A percentile compares a stretch with the other conserved stretches of the same genome.
These are phyloP conservation scores for Ectemnius lituratus DNA, from an alignment of 2,888 invertebrate species.

Conservation along the genomic window DNA sequence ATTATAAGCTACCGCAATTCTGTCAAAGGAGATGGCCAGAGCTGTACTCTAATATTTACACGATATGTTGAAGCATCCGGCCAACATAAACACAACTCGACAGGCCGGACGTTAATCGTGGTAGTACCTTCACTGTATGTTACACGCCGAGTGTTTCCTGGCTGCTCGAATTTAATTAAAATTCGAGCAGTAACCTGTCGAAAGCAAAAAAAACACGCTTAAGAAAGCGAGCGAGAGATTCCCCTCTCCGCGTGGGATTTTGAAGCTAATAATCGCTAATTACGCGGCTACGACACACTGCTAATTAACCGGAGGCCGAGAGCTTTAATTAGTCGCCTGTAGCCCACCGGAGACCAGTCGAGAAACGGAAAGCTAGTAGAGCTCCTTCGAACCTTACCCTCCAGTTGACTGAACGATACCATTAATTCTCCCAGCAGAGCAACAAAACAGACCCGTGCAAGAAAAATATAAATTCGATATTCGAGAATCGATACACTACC, in stretches of 20 bases:
- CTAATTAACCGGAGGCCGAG: slow-evolving; percentile 55
- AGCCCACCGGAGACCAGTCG: slow-evolving; percentile 26
- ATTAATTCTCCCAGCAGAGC: no score
- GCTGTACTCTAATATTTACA: neutral
- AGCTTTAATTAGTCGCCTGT: slow-evolving; percentile 60
- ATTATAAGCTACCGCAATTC: slow-evolving; percentile 10
- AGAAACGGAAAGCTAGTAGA: slow-evolving; percentile 38
- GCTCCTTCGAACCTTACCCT: no score
- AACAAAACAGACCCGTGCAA: no score
- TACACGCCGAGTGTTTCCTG: neutral
- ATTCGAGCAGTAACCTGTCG: slow-evolving; percentile 26
- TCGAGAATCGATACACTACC: no score
- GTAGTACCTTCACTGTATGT: neutral
- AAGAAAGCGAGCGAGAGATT: slow-evolving; percentile 36
- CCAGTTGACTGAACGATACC: no score
- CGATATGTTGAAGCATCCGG: slow-evolving; percentile 1
- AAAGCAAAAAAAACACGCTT: slow-evolving; percentile 7
- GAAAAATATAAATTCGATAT: neutral
- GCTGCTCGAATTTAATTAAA: slow-evolving; percentile 57
- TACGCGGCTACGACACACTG: slow-evolving; percentile 59
- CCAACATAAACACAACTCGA: slow-evolving; percentile 5
- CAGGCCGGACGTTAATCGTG: slow-evolving; percentile 26
- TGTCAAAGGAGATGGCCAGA: slow-evolving; percentile 22
- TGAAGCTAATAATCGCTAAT: slow-evolving; percentile 63
- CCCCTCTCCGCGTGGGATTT: slow-evolving; percentile 53